Percentiles rank a stretch among this genome's conserved stretches.
Conservation (phyloP, 2,113 vertebrate species). For the Dascyllus trimaculatus region DNA sequence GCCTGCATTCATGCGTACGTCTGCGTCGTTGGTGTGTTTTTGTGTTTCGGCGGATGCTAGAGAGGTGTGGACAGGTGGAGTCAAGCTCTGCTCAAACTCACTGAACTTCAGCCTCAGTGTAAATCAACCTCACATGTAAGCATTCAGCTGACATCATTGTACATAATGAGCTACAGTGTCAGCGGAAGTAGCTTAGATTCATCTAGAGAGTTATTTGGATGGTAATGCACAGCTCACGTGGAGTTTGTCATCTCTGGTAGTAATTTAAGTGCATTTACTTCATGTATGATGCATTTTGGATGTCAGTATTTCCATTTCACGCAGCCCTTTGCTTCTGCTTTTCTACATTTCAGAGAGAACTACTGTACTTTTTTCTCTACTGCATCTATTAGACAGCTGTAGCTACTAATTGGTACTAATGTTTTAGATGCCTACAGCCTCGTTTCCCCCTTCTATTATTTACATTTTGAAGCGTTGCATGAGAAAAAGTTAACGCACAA, state of each 20-base stretch:
- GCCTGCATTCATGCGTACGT: constrained; percentile 5
- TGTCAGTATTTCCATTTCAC: too few species aligned
- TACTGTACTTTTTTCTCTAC: too few species aligned
- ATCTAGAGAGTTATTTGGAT: background rate
- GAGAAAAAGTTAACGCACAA: too few species aligned
- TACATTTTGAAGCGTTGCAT: too few species aligned
- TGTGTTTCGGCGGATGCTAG: constrained; percentile 16
- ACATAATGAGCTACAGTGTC: background rate
- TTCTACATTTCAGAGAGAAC: too few species aligned
- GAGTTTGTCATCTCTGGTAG: background rate
- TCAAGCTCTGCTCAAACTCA: constrained; percentile 38
- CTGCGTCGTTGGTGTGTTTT: background rate
- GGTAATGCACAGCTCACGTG: background rate
- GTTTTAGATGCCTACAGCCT: too few species aligned
- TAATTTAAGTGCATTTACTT: background rate
- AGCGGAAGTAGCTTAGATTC: background rate
- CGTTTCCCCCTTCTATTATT: too few species aligned
- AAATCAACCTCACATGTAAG: background rate
- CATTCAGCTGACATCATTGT: background rate
- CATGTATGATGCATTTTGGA: too few species aligned
- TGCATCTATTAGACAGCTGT: too few species aligned
- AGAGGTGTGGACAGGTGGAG: background rate
- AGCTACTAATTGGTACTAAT: too few species aligned
- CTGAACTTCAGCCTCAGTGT: constrained; percentile 32
- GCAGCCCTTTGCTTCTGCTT: too few species aligned